Evolutionary conservation across 1,140 invertebrate genomes (phyloP).

Genomic region (Drosophila seguyi): DNA sequence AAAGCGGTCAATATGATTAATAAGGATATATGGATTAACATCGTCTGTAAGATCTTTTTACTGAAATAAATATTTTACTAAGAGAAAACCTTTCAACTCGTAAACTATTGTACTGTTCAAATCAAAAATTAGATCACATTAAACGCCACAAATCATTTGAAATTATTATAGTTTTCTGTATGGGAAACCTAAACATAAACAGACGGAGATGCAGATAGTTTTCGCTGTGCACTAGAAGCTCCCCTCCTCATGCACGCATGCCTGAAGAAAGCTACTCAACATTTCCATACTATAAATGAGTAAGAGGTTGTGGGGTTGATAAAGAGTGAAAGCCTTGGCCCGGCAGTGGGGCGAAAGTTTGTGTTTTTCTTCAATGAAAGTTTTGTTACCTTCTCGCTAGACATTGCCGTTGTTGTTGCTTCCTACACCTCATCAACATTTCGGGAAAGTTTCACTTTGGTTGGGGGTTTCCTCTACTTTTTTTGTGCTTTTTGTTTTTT

Average conservation of each 20-base stretch:
- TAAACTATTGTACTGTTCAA: not conserved
- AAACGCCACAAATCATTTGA: not conserved
- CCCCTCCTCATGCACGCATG: constrained; percentile 11
- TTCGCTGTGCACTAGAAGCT: not conserved
- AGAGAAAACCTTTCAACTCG: not conserved
- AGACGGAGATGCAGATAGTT: not conserved
- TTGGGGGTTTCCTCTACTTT: constrained; percentile 14
- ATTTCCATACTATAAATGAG: constrained; percentile 45
- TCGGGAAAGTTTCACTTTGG: constrained; percentile 44
- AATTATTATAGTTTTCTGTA: not conserved
- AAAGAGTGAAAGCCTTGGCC: constrained; percentile 43
- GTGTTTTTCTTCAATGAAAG: constrained; percentile 69
- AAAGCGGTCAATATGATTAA: not conserved
- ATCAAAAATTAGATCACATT: not conserved
- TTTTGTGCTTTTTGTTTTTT: constrained; percentile 33
- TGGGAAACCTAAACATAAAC: not conserved
- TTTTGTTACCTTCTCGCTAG: constrained; percentile 61
- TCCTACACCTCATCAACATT: constrained; percentile 65
- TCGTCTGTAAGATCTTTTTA: too few relatives aligned
- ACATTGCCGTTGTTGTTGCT: constrained; percentile 34
- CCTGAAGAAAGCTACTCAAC: constrained; percentile 48
- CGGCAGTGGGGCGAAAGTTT: constrained; percentile 56
- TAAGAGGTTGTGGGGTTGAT: constrained; percentile 26
- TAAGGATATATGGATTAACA: not conserved
- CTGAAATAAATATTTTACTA: not conserved